A percentile compares a stretch with the other conserved stretches of the same genome.
Evolutionary conservation across 2,888 invertebrate genomes (phyloP).

Genomic region (Coronaproctus castanopsis): DNA sequence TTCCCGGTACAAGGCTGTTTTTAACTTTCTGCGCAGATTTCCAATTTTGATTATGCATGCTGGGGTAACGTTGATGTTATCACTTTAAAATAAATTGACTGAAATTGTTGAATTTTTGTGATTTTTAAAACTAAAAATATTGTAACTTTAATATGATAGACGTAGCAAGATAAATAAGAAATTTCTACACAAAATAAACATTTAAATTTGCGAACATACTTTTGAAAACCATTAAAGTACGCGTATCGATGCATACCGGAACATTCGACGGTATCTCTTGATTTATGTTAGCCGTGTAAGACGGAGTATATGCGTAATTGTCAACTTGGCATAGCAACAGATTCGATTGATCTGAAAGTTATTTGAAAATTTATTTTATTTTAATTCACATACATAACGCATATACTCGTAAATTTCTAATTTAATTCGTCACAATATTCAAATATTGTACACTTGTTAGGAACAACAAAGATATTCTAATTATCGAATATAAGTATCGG

Average conservation of each 20-base stretch:
- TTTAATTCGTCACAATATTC: too few relatives aligned
- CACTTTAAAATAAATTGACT: too few relatives aligned
- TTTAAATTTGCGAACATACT: conserved; percentile 31
- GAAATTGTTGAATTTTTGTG: background rate
- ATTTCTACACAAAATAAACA: background rate
- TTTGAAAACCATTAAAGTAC: conserved; percentile 46
- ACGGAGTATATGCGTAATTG: background rate
- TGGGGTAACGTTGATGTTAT: too few relatives aligned
- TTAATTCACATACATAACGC: too few relatives aligned
- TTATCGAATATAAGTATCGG: background rate
- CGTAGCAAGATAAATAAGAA: background rate
- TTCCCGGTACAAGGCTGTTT: too few relatives aligned
- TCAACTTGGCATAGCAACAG: conserved; percentile 15
- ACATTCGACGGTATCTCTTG: conserved; percentile 24
- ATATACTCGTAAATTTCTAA: too few relatives aligned
- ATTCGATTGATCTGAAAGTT: conserved; percentile 17
- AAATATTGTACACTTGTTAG: background rate
- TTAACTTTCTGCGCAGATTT: too few relatives aligned
- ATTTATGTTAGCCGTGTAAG: conserved; percentile 24
- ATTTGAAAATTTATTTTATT: conserved; percentile 4
- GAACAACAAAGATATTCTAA: background rate
- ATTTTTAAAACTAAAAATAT: too few relatives aligned
- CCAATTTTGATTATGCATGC: too few relatives aligned
- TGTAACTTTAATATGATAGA: too few relatives aligned
- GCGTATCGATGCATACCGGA: conserved; percentile 45